These are phyloP conservation scores for Malacosoma neustria DNA, from an alignment of 2,888 invertebrate species.

Conservation along the genomic window DNA sequence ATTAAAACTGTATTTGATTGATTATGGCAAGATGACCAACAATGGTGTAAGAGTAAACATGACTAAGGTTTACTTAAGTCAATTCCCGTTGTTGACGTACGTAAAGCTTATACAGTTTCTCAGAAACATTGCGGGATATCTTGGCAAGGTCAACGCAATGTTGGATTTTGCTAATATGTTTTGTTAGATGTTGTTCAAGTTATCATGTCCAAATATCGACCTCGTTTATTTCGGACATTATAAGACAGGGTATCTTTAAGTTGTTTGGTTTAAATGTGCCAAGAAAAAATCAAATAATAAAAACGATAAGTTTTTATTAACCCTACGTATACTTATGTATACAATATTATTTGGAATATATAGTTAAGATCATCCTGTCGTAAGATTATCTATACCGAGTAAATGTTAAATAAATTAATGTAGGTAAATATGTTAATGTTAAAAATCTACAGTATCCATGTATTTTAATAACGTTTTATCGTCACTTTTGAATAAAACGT, in stretches of 20 bases:
- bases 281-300: not conserved
- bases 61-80: no score
- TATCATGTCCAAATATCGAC: no score
- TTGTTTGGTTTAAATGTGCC: no score
- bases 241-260: constrained; percentile 60
- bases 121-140: no score
- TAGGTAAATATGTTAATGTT: not conserved
- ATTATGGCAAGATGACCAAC: no score
- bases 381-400: not conserved
- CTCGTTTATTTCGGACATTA: constrained; percentile 47
- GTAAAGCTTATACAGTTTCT: no score
- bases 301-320: not conserved
- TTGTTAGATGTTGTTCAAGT: no score
- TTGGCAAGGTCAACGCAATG: no score
- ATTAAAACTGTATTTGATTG: no score
- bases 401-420: not conserved
- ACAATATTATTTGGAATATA: not conserved
- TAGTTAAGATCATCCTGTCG: not conserved
- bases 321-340: not conserved
- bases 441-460: not conserved
- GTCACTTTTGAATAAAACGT: constrained; percentile 45
- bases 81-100: no score
- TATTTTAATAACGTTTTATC: constrained; percentile 52
- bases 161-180: no score
- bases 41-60: no score